Base-by-base conservation (phyloP, 2,113 vertebrate genomes). In the Sialia sialis region DNA sequence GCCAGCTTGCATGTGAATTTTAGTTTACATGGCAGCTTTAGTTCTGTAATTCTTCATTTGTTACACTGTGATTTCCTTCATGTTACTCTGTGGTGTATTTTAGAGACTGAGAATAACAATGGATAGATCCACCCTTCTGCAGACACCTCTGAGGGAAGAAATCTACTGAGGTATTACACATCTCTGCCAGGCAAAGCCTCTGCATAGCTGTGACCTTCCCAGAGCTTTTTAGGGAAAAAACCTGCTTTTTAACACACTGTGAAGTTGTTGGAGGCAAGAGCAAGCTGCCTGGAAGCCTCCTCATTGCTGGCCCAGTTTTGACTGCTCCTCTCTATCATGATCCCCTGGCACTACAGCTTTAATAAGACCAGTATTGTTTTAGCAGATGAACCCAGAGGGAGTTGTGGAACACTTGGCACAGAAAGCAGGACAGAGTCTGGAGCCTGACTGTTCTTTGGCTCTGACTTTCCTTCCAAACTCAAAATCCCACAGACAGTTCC, bases 191-290 rank as follows among this genome's bases (percentile, higher is more conserved):
- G 43, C 34, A 84, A 52, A 62, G 39, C 43, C 15, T 49, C 32
- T 64, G 19, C 22, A 6, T 29, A 20, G 10, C 49, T 80, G 49
- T 88, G 49, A 88, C 63, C 36, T 87, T 48, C 32, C 56, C 60
- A 38, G 73, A 84, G 34, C 38, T 55, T 46, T 67, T 58, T n/a
- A 46, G 55, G 60, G 55, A 46, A 46, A 29, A 75, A 91, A 66
- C 36, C 34, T 3, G 0, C 26, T 80, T 10, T 1, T 66, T 75
- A 62, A 10, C 0, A 2, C 1, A 6, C 59, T 62, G 11, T 92
- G 87, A 74, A 84, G 46, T 25, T 90, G 29, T 52, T 73, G 46
- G 72, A 79, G 84, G 68, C 63, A 83, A 62, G 54, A 48, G 21
- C 34, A 64, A 73, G 38, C 51, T 92, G 55, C 55, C 32, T 88